Evolutionary conservation across 2,113 vertebrate species (phyloP), one percentile per base, ranked within the genome.

Genomic region (Ptilonorhynchus violaceus): DNA sequence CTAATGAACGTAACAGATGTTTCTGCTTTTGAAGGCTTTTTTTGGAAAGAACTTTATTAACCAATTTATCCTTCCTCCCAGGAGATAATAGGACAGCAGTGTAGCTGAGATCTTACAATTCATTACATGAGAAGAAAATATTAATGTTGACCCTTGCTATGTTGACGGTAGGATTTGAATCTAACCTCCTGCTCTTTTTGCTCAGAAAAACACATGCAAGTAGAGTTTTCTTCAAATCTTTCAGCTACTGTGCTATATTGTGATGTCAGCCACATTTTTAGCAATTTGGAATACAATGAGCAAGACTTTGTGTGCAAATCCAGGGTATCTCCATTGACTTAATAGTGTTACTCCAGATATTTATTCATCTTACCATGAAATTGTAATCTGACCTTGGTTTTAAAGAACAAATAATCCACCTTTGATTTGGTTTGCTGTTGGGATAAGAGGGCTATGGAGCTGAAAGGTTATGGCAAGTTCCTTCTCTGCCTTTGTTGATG

Each of bases 1-100:
- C 94, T 96, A 97, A 97, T 95, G 89, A 96, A 67, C 49, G 33
- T 59, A 90, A 80, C 95, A 97, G 97, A 96, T 97, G 93, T 96
- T 97, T 97, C 64, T 96, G 41, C 90, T 94, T 97, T 86, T 89
- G 80, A 91, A 94, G 49, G 44, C 59, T 84, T 93, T 96, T 94
- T 95, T 93, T 80, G 56, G 83, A 96, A 97, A 88, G 56, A 91
- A 60, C 60, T 79, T 66, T 85, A 89, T 90, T 85, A 96, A 94
- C 74, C 56, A 92, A 92, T 91, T 96, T 96, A 91, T 97, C 80
- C 91, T 95, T 96, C 89, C 76, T 94, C 95, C 80, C 77, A 49
- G 77, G 93, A 94, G 93, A 86, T 72, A 95, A 73, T 3, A 63
- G 82, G 93, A 95, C 91, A 92, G 94, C 52, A 75, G 73, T 8